Conservation (phyloP, 2,888 invertebrate genomes). For the Cyclophora punctaria region DNA sequence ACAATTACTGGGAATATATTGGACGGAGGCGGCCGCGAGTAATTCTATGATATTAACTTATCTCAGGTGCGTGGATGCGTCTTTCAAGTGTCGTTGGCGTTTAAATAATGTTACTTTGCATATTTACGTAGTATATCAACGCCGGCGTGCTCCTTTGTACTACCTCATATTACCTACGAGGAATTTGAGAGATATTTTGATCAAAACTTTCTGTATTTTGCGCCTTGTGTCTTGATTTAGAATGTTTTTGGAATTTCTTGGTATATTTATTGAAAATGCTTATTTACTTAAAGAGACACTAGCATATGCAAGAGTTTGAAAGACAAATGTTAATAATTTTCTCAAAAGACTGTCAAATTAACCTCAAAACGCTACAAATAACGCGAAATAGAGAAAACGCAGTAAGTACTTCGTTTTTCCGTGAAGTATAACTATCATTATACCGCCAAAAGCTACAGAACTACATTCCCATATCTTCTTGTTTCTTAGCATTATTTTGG, state of each 20-base stretch:
- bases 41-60: slow-evolving; percentile 51
- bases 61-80: slow-evolving; percentile 50
- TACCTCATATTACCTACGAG: neutral
- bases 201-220: too few species aligned
- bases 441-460: too few species aligned
- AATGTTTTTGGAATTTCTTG: neutral
- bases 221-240: neutral
- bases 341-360: too few species aligned
- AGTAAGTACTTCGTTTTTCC: too few species aligned
- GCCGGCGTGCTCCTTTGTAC: neutral
- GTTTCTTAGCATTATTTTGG: neutral
- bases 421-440: too few species aligned
- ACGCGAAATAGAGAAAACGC: too few species aligned
- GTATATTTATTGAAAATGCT: too few species aligned
- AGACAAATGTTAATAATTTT: too few species aligned
- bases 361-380: too few species aligned
- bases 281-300: too few species aligned
- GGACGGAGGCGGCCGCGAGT: slow-evolving; percentile 35
- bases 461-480: too few species aligned
- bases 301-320: too few species aligned
- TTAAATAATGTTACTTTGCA: slow-evolving; percentile 26
- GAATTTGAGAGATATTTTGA: neutral
- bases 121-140: slow-evolving; percentile 7
- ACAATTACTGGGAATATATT: slow-evolving; percentile 63
- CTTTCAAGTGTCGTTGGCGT: slow-evolving; percentile 28